Conservation (phyloP, 2,888 invertebrate genomes). For the Timema cristinae region DNA sequence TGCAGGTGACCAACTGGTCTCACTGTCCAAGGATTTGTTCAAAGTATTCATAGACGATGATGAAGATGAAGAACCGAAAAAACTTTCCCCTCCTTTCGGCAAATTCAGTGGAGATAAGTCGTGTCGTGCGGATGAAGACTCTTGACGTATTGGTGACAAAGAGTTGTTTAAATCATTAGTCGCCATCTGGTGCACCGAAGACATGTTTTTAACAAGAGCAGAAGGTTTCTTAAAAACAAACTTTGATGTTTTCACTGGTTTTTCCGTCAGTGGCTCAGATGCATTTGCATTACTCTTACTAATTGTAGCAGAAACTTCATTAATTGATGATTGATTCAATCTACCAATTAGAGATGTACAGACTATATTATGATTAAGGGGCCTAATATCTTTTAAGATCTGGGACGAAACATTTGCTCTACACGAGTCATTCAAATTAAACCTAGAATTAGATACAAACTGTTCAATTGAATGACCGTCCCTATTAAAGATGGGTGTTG, state of each 20-base stretch:
- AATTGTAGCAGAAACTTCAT: not conserved
- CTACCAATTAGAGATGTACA: not conserved
- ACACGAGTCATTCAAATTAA: not conserved
- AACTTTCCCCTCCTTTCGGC: not conserved
- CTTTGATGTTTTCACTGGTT: not conserved
- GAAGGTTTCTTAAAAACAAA: conserved; percentile 12
- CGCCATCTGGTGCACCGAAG: not conserved
- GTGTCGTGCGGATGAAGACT: no score
- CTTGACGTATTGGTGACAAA: not conserved
- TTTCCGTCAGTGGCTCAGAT: not conserved
- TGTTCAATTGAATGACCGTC: no score
- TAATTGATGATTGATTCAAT: no score
- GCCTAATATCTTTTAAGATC: no score
- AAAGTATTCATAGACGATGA: not conserved
- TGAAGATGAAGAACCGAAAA: not conserved
- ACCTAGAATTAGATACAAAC: no score
- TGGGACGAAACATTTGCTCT: no score
- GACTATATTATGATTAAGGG: not conserved
- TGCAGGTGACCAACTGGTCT: not conserved
- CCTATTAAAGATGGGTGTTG: no score
- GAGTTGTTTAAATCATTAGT: not conserved
- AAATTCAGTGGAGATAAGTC: not conserved
- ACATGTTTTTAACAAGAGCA: not conserved
- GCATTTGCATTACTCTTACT: not conserved
- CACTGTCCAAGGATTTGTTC: not conserved